Base-by-base conservation (phyloP, 2,113 vertebrate species). In the Ictalurus punctatus region DNA sequence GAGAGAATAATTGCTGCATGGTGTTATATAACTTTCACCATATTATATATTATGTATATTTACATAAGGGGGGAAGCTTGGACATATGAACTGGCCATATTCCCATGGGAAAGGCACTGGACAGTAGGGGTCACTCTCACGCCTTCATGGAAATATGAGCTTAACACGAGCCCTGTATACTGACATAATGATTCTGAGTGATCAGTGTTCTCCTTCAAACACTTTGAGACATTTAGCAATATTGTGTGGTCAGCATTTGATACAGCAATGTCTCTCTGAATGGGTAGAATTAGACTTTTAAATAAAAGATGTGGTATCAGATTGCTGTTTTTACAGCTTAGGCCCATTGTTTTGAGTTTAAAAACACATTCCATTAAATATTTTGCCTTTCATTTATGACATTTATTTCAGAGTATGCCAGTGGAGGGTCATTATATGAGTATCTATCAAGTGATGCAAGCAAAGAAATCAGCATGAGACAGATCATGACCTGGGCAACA, bases 401-500 rank as follows among this genome's bases (percentile, higher is more conserved):
- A 25, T 82, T 63, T 84, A 58, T 88, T 76, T 52, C 90, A 99
- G 98, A 99, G 93, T 99, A 98, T 93, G 98, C 98, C 80, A 96
- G 97, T 54, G 95, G 97, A 73, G 98, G 98, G 37, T 99, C 97
- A 10, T 93, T 99, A 25, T 99, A 97, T 89, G 98, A 99, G 92
- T 99, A 98, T 94, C 97, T 99, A 94, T 98, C 98, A 91, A 99
- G 98, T 89, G 97, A 95, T 80, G 95, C 97, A 93, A 99, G 98
- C 91, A 97, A 99, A 92, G 96, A 97, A 87, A 99, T 99, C 97
- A 97, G 99, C 94, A 98, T 99, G 96, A 96, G 96, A 63, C 98
- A 99, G 90, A 97, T 99, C 80, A 99, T 99, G 98, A 98, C 97
- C 0, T 99, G 98, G 98, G 97, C 98, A 91, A 97, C 96, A 63